These are phyloP conservation scores for Dipodomys ordii DNA, from an alignment of 2,113 vertebrate species.

Conservation along the genomic window DNA sequence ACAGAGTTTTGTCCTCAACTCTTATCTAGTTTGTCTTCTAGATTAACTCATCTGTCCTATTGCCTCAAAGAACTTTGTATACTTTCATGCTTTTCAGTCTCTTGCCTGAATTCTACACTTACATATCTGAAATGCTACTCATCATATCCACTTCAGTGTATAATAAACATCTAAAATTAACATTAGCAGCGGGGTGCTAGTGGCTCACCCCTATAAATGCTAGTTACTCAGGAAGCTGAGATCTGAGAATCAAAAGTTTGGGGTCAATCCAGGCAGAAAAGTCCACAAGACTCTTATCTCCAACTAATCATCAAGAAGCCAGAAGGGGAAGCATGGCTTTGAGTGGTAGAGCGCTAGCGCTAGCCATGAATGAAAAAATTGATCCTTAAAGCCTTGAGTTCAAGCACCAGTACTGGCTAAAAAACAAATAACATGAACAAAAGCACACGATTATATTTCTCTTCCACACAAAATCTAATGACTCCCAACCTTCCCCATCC, in stretches of 20 bases:
- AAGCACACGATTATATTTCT: not conserved
- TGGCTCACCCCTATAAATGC: too few species aligned
- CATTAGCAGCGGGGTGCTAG: too few species aligned
- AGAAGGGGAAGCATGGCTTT: too few species aligned
- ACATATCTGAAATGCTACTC: not conserved
- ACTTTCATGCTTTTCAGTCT: not conserved
- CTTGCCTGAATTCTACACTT: conserved; percentile 13
- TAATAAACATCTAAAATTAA: conserved; percentile 2
- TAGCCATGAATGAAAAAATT: too few species aligned
- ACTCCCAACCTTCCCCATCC: not conserved
- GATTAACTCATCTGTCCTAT: not conserved
- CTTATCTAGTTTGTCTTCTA: not conserved
- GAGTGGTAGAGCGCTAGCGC: too few species aligned
- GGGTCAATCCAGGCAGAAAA: too few species aligned
- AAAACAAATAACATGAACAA: conserved; percentile 12
- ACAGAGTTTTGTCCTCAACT: not conserved
- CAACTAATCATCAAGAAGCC: too few species aligned
- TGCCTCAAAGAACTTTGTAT: not conserved
- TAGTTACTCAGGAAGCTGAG: too few species aligned
- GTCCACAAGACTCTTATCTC: too few species aligned
- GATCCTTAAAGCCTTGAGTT: too few species aligned
- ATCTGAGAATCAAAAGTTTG: too few species aligned
- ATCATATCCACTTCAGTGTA: not conserved
- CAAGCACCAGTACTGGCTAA: too few species aligned
- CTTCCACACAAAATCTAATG: not conserved